Evolutionary conservation across 2,888 invertebrate genomes (phyloP), one percentile per base, ranked within the genome.

Genomic region (Parnassius orleans): DNA sequence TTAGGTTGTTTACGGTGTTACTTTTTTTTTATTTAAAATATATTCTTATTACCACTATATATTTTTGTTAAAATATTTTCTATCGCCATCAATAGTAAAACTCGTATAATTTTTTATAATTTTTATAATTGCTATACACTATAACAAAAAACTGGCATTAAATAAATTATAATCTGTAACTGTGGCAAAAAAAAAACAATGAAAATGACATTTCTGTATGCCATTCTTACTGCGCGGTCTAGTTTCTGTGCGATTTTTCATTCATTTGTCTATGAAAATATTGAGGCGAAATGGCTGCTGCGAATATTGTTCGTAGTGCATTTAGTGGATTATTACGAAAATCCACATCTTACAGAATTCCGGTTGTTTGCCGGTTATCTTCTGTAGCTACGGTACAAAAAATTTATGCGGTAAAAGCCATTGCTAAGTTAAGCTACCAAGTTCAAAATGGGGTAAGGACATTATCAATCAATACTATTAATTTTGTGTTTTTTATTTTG

Each of bases 301-400:
- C 78, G 66, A 87, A 82, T 81, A 75, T 92, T 73, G 82, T 83
- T 70, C 90, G 91, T 79, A 88, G 84, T 83, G 89, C 85, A 79
- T 80, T 91, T 66, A 76, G 76, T 78, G 89, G 89, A 79, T 82
- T 91, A 79, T 78, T 90, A 78, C 80, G 87, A 78, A 88, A 86
- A 84, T 82, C 90, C 73, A 74, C 82, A 42, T 73, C 79, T 14
- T 83, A 79, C 65, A 87, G 71, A 73, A 81, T 84, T 71, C 86
- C 89, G 74, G 85, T 85, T 68, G 83, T 84, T 72, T 90, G 90
- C 73, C 81, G 90, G 70, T 80, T 92, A 66, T 88, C 91, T 14
- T 83, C 87, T 56, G 80, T 90, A 69, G 86, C 76, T 24, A 69
- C 89, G 48, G 85, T 84, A 69, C 89, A 90, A 78, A 92, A 90